phyloP scores from a whole-genome alignment of 1,140 invertebrate genomes.

The Parasteatoda tepidariorum region DNA sequence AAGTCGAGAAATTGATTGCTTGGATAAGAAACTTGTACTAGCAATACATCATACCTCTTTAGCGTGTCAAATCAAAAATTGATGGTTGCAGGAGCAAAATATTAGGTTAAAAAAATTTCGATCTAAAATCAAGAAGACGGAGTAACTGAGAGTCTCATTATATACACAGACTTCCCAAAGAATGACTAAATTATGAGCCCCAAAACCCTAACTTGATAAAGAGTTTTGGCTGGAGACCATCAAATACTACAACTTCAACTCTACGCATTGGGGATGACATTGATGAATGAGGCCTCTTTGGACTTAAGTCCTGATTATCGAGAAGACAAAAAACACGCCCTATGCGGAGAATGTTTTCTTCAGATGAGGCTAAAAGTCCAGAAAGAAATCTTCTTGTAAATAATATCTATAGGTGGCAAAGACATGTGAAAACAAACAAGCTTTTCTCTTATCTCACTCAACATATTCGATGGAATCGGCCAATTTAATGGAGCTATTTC shows the following conservation, averaged over 20 bases:
- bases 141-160: too few relatives aligned
- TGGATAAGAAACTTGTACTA: too few relatives aligned
- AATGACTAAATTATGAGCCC: background rate
- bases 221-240: background rate
- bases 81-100: background rate
- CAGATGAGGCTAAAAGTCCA: background rate
- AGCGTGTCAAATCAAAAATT: background rate
- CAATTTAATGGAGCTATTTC: background rate
- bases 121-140: background rate
- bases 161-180: background rate
- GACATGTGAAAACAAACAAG: background rate
- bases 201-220: background rate
- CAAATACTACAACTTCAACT: too few relatives aligned
- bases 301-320: background rate
- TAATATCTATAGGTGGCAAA: background rate
- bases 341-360: background rate
- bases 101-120: background rate
- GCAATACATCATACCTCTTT: too few relatives aligned
- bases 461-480: background rate
- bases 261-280: background rate
- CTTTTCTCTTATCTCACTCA: background rate
- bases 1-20: too few relatives aligned
- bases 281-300: background rate
- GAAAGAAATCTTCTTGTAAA: background rate
- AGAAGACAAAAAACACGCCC: background rate